Conservation (phyloP, 2,113 vertebrate genomes). For the Varanus salvator region DNA sequence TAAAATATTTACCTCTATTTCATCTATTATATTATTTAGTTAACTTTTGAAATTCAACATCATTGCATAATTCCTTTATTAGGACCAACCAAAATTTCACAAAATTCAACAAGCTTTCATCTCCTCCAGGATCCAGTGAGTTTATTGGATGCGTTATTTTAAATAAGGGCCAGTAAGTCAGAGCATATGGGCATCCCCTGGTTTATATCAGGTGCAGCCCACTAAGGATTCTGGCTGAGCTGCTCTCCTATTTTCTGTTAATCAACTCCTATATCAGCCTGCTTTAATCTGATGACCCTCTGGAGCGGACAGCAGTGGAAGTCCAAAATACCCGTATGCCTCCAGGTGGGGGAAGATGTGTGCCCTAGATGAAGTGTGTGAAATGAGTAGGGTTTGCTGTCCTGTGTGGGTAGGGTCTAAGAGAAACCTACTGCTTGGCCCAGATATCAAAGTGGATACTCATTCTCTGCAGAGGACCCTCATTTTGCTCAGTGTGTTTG, state of each 20-base stretch:
- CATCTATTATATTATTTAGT: constrained; percentile 15
- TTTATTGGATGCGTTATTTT: not conserved
- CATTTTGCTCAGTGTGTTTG: not conserved
- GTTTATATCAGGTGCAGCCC: not conserved
- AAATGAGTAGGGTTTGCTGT: not conserved
- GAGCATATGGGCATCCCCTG: not conserved
- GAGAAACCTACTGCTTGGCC: not conserved
- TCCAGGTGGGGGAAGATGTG: no score
- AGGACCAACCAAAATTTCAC: no score
- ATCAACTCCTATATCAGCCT: not conserved
- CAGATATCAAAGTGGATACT: not conserved
- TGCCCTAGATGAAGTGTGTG: not conserved
- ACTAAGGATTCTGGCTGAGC: not conserved
- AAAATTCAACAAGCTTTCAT: no score
- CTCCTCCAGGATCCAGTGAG: not conserved
- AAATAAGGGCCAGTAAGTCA: not conserved
- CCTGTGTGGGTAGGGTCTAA: not conserved
- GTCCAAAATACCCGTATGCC: no score
- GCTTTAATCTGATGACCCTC: no score
- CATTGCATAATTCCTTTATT: no score
- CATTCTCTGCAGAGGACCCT: not conserved
- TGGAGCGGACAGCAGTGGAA: no score
- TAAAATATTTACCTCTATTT: not conserved
- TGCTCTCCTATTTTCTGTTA: not conserved
- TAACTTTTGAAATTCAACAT: not conserved